Evolutionary conservation across 2,888 invertebrate species (phyloP), one percentile per base, ranked within the genome.

Genomic region (Chaetogeoica ovagalla): DNA sequence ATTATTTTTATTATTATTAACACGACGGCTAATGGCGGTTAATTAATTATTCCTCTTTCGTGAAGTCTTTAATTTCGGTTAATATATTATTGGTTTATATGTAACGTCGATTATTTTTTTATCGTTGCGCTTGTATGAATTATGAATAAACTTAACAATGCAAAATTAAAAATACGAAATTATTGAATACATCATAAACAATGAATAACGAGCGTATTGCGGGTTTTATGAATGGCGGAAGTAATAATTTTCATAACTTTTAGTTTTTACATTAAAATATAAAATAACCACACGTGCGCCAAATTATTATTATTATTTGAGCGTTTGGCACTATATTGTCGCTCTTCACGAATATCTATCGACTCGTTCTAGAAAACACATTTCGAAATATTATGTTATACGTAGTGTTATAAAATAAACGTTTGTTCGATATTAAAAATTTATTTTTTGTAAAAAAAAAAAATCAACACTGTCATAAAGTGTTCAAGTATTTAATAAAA

Each of bases 241-340:
- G 8, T n/a, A 70, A 55, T 57, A 30, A 30, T 70, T 70, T 59
- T 5, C n/a, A 19, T 6, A 9, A 57, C n/a, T 39, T 59, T 70
- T 59, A 39, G 57, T 70, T 57, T 69, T 52, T 19, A 55, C 52
- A 13, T 48, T 15, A 39, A 37, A 37, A 37, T 57, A 37, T 57
- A 70, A 70, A 69, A 59, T 59, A 57, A 37, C 37, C 30, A 37
- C 37, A 6, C 57, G 43, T 4, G 65, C n/a, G 57, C 57, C 70
- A 59, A 48, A 70, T 70, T 70, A 57, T 70, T 69, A 70, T 70
- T 70, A 57, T 70, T 69, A 39, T 57, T 57, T n/a, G 57, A 57
- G 57, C 57, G 57, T 57, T 57, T 70, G 17, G n/a, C 21, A 59
- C 39, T 52, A 48, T 52, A 48, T 48, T n/a, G 11, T 23, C 21